phyloP scores from a whole-genome alignment of 2,113 vertebrate genomes.

The Daubentonia madagascariensis region DNA sequence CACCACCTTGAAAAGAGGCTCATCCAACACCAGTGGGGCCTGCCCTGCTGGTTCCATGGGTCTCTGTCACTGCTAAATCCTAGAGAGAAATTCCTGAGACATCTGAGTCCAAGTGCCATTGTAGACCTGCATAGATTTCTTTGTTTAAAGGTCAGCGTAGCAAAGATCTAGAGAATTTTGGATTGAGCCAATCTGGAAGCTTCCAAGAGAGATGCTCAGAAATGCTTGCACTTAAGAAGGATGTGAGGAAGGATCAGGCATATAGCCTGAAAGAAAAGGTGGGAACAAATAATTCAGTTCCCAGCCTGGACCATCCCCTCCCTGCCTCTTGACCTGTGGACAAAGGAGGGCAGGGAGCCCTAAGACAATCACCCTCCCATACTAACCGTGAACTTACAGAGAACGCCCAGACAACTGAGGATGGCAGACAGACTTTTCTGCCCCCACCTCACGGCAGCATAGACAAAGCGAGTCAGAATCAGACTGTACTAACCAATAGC shows the following conservation, averaged over 20 bases:
- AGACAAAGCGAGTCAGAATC: too few species aligned
- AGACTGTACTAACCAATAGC: too few species aligned
- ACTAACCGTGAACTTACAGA: too few species aligned
- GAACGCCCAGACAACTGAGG: too few species aligned
- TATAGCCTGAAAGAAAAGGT: not conserved
- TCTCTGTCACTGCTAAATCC: not conserved
- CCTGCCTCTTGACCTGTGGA: too few species aligned
- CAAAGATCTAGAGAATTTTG: not conserved
- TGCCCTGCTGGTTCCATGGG: not conserved
- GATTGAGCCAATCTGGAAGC: not conserved
- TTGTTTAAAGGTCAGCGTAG: not conserved
- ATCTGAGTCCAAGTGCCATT: too few species aligned
- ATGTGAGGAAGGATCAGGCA: not conserved
- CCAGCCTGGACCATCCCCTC: too few species aligned
- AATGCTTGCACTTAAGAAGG: not conserved
- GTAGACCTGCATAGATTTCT: not conserved
- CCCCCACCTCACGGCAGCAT: too few species aligned
- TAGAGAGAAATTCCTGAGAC: not conserved
- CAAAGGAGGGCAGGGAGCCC: too few species aligned
- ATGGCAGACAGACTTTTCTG: too few species aligned
- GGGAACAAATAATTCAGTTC: too few species aligned
- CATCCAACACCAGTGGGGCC: not conserved
- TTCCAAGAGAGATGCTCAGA: not conserved
- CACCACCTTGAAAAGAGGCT: slow-evolving; percentile 29
- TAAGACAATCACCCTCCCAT: too few species aligned